These are phyloP conservation scores for Laspeyria flexula DNA, from an alignment of 2,888 invertebrate species.

Conservation along the genomic window DNA sequence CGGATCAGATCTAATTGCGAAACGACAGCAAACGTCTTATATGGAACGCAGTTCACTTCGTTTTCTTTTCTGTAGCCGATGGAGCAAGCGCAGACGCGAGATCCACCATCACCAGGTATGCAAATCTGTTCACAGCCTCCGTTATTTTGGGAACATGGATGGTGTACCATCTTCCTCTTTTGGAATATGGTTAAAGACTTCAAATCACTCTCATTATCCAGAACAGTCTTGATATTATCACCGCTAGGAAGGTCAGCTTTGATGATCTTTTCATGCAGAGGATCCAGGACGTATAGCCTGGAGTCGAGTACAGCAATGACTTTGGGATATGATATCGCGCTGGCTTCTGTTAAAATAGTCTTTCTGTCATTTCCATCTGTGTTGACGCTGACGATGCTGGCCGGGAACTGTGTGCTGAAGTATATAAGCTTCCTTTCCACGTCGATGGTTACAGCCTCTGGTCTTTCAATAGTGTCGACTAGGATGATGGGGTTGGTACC, in stretches of 20 bases:
- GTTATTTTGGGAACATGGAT: conserved; percentile 94
- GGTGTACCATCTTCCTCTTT: conserved; percentile 92
- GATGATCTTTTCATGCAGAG: conserved; percentile 95
- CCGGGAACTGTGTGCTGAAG: conserved; percentile 93
- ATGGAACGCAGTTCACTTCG: conserved; percentile 91
- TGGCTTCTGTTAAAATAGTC: conserved; percentile 88
- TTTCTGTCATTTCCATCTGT: conserved; percentile 90
- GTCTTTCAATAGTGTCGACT: conserved; percentile 89
- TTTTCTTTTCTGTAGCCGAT: conserved; percentile 94
- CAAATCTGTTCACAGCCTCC: conserved; percentile 98
- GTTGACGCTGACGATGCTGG: conserved; percentile 89
- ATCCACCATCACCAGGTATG: conserved; percentile 92
- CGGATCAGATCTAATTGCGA: conserved; percentile 95
- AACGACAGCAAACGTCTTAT: conserved; percentile 96
- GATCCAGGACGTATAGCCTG: conserved; percentile 94
- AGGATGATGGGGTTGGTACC: conserved; percentile 92
- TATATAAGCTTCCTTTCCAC: conserved; percentile 93
- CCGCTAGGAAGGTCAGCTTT: conserved; percentile 93
- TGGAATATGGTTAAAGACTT: conserved; percentile 95
- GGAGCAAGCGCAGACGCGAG: conserved; percentile 94
- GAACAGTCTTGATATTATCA: conserved; percentile 90
- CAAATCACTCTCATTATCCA: conserved; percentile 95
- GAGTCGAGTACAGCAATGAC: conserved; percentile 93
- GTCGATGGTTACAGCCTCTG: conserved; percentile 95
- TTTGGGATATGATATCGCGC: conserved; percentile 92